Percentiles rank a stretch among this genome's conserved stretches.
Evolutionary conservation across 2,888 invertebrate species (phyloP).

Genomic region (Philhelius pedissequus): DNA sequence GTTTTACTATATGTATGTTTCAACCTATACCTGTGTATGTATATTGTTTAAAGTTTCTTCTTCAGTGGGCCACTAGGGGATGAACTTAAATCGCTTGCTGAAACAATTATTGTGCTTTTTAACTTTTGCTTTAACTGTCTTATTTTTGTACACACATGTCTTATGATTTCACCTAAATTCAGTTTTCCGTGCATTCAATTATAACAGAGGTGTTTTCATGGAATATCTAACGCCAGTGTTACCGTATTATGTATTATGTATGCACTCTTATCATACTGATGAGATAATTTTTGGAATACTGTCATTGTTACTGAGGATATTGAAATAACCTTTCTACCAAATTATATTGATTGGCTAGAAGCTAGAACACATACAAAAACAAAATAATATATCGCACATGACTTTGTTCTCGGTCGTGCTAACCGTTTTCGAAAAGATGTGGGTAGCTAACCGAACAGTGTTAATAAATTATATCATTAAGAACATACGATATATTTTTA

Average conservation of each 20-base stretch:
- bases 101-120: constrained; percentile 70
- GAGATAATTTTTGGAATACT: too few species aligned
- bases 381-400: too few species aligned
- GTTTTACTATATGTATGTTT: constrained; percentile 25
- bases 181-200: constrained; percentile 34
- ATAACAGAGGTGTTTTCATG: constrained; percentile 4
- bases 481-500: too few species aligned
- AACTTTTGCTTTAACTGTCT: constrained; percentile 60
- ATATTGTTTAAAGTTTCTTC: not conserved
- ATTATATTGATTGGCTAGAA: too few species aligned
- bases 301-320: too few species aligned
- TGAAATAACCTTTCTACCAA: too few species aligned
- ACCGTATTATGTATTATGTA: not conserved
- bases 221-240: constrained; percentile 30
- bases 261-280: too few species aligned
- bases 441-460: too few species aligned
- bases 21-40: constrained; percentile 1
- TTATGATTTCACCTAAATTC: constrained; percentile 51
- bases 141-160: constrained; percentile 33
- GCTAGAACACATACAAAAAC: too few species aligned
- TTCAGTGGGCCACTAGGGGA: constrained; percentile 59
- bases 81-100: constrained; percentile 45
- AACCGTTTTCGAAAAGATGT: too few species aligned
- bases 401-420: too few species aligned
- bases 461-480: too few species aligned